Percentiles rank a stretch among this genome's conserved stretches.
Conservation (phyloP, 2,888 invertebrate species). For the Cheilosia urbana region DNA sequence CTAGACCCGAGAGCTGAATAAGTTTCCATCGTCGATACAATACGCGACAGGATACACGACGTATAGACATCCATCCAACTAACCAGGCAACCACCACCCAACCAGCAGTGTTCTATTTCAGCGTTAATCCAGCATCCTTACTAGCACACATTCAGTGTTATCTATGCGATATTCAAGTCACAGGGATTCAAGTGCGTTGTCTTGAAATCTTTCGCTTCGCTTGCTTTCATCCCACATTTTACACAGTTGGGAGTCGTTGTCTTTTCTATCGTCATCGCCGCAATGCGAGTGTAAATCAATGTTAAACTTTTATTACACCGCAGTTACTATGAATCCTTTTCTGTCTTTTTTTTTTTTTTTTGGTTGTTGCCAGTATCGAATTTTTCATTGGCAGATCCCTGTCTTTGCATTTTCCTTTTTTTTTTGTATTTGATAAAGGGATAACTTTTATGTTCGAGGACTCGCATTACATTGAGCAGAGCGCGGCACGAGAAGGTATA, state of each 20-base stretch:
- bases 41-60: conserved; percentile 52
- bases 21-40: conserved; percentile 49
- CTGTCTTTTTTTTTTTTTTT: conserved; percentile 19
- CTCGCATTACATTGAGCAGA: conserved; percentile 61
- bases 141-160: conserved; percentile 59
- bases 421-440: conserved; percentile 38
- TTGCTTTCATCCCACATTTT: background rate
- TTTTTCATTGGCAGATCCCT: conserved; percentile 42
- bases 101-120: conserved; percentile 32
- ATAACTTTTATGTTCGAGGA: conserved; percentile 70
- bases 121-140: conserved; percentile 59
- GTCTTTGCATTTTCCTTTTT: conserved; percentile 9
- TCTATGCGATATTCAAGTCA: conserved; percentile 51
- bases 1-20: conserved; percentile 52
- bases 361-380: conserved; percentile 20
- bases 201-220: conserved; percentile 13
- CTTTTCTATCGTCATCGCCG: conserved; percentile 46
- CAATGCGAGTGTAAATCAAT: conserved; percentile 74
- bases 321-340: conserved; percentile 73
- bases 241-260: conserved; percentile 35
- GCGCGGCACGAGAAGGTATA: conserved; percentile 11
- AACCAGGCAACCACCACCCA: background rate
- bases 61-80: conserved; percentile 14
- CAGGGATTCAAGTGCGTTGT: conserved; percentile 46
- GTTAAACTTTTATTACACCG: conserved; percentile 74